phyloP scores from a whole-genome alignment of 2,113 vertebrate species.

The Corythornis madagascariensis region DNA sequence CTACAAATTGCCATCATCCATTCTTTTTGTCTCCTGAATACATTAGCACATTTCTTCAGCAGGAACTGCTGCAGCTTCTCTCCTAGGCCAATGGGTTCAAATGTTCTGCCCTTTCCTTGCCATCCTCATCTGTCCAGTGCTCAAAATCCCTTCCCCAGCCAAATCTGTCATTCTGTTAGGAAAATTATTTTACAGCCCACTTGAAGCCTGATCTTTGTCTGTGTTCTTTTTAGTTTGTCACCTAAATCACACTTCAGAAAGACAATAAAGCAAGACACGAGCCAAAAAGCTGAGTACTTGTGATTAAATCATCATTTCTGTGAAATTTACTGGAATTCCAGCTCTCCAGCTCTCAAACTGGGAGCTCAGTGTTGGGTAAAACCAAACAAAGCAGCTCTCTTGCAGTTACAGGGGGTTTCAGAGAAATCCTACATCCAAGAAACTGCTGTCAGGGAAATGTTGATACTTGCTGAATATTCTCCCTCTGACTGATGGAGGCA shows the following conservation, averaged over 20 bases:
- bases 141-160: constrained; percentile 15
- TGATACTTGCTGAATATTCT: not conserved
- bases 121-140: not conserved
- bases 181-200: constrained; percentile 13
- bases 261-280: not conserved
- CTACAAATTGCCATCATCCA: not conserved
- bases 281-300: not conserved
- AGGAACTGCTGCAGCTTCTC: not conserved
- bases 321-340: not conserved
- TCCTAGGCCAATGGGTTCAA: not conserved
- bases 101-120: not conserved
- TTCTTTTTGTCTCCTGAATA: constrained; percentile 1
- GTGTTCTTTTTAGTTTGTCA: not conserved
- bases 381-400: not conserved
- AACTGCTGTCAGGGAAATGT: not conserved
- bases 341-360: not conserved
- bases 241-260: constrained; percentile 7
- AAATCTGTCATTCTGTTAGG: constrained; percentile 27
- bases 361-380: not conserved
- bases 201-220: not conserved
- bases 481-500: not conserved
- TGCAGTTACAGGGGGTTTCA: not conserved
- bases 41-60: not conserved
- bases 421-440: not conserved
- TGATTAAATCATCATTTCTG: constrained; percentile 8